Conservation (phyloP, 2,888 invertebrate genomes). For the Andrena chrysosceles region DNA sequence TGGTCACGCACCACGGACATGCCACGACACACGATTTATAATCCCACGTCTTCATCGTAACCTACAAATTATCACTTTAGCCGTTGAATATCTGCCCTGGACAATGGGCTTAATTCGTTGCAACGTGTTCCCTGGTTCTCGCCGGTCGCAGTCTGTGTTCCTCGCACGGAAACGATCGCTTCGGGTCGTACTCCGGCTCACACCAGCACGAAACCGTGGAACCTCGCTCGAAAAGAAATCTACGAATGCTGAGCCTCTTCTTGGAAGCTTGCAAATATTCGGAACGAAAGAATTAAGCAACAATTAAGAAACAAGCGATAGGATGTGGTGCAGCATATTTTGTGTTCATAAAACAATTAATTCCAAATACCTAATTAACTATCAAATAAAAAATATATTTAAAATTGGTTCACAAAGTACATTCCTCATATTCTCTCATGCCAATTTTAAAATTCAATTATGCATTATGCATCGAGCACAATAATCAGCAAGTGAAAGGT, state of each 20-base stretch:
- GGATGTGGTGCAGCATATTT: too few relatives aligned
- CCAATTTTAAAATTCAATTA: not conserved
- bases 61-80: constrained; percentile 79
- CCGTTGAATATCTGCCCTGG: constrained; percentile 45
- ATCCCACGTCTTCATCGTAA: constrained; percentile 79
- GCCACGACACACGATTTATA: constrained; percentile 74
- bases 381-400: too few relatives aligned
- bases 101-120: constrained; percentile 59
- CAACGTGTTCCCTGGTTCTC: constrained; percentile 29
- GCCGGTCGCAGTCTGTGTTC: constrained; percentile 27
- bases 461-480: not conserved
- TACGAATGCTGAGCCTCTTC: not conserved
- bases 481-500: not conserved
- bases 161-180: constrained; percentile 33
- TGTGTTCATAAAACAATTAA: too few relatives aligned
- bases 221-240: constrained; percentile 1
- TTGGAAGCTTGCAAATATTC: not conserved
- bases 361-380: too few relatives aligned
- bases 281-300: not conserved
- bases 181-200: not conserved
- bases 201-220: constrained; percentile 6
- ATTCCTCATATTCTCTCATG: too few relatives aligned
- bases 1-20: constrained; percentile 77
- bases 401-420: too few relatives aligned
- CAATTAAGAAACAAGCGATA: not conserved